Evolutionary conservation across 2,888 invertebrate species (phyloP).

Genomic region (Lepidochitona cinerea): DNA sequence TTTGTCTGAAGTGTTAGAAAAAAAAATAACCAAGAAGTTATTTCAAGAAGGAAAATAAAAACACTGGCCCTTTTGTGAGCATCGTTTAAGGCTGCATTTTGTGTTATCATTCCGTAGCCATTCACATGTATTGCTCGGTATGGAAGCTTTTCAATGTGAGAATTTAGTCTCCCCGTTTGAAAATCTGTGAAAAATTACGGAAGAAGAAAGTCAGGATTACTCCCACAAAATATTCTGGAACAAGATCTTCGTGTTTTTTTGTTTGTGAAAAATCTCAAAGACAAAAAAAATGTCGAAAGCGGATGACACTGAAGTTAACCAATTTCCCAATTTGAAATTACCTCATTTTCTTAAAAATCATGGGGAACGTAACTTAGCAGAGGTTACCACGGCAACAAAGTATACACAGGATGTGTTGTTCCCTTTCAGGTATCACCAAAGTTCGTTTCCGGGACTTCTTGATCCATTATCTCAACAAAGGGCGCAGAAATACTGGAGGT

Average conservation of each 20-base stretch:
- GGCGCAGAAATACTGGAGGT: conserved; percentile 1
- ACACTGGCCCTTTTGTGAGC: neutral
- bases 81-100: too few species aligned
- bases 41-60: neutral
- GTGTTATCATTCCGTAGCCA: neutral
- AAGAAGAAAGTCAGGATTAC: too few species aligned
- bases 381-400: neutral
- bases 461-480: neutral
- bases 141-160: too few species aligned
- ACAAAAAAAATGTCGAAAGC: too few species aligned
- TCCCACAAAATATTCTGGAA: too few species aligned
- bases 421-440: neutral
- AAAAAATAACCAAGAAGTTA: neutral
- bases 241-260: too few species aligned
- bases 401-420: neutral
- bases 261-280: too few species aligned
- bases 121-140: neutral
- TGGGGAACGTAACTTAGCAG: neutral
- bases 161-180: too few species aligned
- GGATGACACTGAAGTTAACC: neutral
- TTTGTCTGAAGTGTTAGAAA: neutral
- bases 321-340: neutral
- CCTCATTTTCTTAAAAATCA: neutral
- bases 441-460: neutral
- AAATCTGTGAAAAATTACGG: too few species aligned